phyloP scores from a whole-genome alignment of 1,140 invertebrate species.

The Wasmannia auropunctata region DNA sequence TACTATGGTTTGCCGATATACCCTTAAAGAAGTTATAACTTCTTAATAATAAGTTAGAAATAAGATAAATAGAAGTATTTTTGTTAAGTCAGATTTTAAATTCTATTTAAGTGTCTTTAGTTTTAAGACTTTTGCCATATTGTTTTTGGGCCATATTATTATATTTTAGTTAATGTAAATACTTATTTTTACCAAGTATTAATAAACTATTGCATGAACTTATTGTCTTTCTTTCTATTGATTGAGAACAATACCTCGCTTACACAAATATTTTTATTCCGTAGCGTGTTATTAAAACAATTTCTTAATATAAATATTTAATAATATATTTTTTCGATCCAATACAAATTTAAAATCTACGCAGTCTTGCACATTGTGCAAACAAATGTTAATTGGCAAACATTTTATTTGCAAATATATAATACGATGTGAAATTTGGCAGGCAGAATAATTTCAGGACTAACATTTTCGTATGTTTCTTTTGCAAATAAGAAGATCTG shows the following conservation, averaged over 20 bases:
- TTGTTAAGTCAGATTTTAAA: constrained; percentile 24
- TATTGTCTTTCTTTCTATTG: not conserved
- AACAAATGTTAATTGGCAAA: not conserved
- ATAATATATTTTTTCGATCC: not conserved
- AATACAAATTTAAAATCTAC: not conserved
- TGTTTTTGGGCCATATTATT: constrained; percentile 7
- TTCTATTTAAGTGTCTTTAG: constrained; percentile 40
- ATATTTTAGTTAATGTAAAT: constrained; percentile 47
- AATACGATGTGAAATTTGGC: not conserved
- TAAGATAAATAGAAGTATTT: constrained; percentile 31
- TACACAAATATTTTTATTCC: not conserved
- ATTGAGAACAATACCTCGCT: not conserved
- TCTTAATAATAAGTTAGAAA: not conserved
- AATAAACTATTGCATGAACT: constrained; percentile 43
- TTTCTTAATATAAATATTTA: not conserved
- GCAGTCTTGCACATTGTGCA: not conserved
- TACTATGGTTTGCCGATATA: constrained; percentile 19
- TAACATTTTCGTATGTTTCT: not conserved
- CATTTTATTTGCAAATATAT: not conserved
- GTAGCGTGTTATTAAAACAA: not conserved
- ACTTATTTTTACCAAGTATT: constrained; percentile 34
- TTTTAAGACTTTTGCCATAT: constrained; percentile 32
- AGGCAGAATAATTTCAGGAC: not conserved
- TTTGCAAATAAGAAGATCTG: not conserved
- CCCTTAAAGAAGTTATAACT: not conserved